These are phyloP conservation scores for Cerastoderma edule DNA, from an alignment of 2,888 invertebrate species.

Conservation along the genomic window DNA sequence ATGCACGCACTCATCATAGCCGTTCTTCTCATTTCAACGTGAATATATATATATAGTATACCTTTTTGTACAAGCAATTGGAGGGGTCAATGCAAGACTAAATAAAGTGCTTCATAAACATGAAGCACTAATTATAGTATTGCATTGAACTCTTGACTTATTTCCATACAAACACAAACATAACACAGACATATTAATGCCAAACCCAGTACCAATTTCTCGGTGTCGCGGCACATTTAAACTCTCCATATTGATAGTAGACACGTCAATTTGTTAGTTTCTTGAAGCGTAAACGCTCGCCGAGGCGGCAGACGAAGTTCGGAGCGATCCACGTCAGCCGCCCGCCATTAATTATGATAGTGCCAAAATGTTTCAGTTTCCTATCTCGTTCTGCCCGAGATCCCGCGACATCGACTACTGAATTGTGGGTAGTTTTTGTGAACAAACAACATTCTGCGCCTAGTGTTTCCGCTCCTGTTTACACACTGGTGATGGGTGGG, in stretches of 20 bases:
- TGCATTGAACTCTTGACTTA: too few species aligned
- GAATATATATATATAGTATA: too few species aligned
- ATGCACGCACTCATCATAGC: too few species aligned
- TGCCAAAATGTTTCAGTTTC: slow-evolving; percentile 28
- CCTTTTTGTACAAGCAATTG: background rate
- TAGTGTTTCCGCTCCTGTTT: too few species aligned
- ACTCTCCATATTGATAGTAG: slow-evolving; percentile 20
- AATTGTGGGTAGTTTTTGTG: slow-evolving; percentile 16
- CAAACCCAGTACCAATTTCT: background rate
- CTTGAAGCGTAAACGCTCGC: slow-evolving; percentile 16
- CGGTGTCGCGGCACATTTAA: background rate
- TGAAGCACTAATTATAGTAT: too few species aligned
- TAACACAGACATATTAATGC: background rate
- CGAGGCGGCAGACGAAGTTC: slow-evolving; percentile 1
- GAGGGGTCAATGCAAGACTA: background rate
- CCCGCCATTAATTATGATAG: slow-evolving; percentile 23
- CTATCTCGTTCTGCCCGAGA: slow-evolving; percentile 26
- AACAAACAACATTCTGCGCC: background rate
- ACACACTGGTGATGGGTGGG: too few species aligned
- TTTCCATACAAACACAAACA: too few species aligned
- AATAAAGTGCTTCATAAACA: too few species aligned
- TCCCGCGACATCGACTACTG: slow-evolving; percentile 14
- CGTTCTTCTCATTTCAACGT: too few species aligned
- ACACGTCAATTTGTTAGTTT: slow-evolving; percentile 23
- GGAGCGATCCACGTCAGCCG: slow-evolving; percentile 23